Evolutionary conservation across 2,888 invertebrate species (phyloP), one percentile per base, ranked within the genome.

Genomic region (Callinectes sapidus): DNA sequence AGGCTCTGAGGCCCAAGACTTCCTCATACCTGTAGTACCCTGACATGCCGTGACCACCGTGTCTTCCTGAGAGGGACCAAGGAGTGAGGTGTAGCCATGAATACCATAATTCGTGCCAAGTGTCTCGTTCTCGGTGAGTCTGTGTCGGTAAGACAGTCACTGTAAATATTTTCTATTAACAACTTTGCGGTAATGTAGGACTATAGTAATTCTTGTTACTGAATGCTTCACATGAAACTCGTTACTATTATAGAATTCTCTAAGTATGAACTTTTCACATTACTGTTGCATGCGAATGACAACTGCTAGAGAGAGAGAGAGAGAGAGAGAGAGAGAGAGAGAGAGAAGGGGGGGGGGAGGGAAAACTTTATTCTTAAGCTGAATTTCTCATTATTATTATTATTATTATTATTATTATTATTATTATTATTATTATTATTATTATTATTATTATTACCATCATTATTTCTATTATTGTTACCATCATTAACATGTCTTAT

Each of bases 71-170:
- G 61, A 61, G 61, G 23, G 23, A 23, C 18, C 23, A 85, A 5
- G 0, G 3, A 85, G 32, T 32, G 32, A 89, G 35, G 13, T 18
- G 35, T 48, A 23, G 55, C 8, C 3, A 85, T 91, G 88, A 77
- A 88, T 89, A 89, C 55, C 16, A 89, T 89, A 28, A 91, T 91
- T 39, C 55, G 89, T 77, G 91, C 91, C 5, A 91, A 91, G 54
- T 91, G 91, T 28, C 86, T 91, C 66, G 39, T 91, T 66, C 61
- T 91, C 39, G 91, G 91, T 91, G 61, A 87, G 90, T 54, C 77
- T 16, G 1, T 35, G 28, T 85, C 23, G 66, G 61, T 16, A 61
- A 61, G 61, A 18, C 61, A 61, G 18, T 61, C 23, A 61, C 23
- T 61, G n/a, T n/a, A 61, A 16, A 23, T 61, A 55, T 18, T 18